Percentiles rank a stretch among this genome's conserved stretches.
These are phyloP conservation scores for Mycteria americana DNA, from an alignment of 2,797 vertebrate species.

Conservation along the genomic window DNA sequence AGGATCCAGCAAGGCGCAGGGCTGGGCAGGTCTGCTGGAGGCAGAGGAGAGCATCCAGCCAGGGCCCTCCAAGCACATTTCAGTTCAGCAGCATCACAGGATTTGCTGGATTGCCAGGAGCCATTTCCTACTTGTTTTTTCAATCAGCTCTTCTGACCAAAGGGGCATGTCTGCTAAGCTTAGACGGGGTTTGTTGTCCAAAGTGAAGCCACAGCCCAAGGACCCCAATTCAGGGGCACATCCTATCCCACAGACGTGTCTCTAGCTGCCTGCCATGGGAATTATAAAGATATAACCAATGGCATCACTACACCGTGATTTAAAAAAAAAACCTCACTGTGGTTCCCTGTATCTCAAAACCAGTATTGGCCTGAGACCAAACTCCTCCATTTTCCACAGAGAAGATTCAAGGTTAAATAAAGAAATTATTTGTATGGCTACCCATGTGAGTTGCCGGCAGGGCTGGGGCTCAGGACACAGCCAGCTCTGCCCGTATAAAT, in stretches of 20 bases:
- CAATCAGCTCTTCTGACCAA: background rate
- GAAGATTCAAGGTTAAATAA: background rate
- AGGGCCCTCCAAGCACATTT: rapidly evolving
- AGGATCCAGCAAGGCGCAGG: background rate
- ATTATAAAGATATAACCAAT: background rate
- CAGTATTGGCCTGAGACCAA: background rate
- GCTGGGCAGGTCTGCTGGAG: background rate
- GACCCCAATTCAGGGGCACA: background rate
- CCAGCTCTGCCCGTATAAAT: background rate
- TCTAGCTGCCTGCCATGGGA: background rate
- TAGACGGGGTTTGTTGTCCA: background rate
- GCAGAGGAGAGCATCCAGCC: background rate
- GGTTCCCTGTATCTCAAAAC: background rate
- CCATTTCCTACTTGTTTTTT: background rate
- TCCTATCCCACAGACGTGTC: rapidly evolving
- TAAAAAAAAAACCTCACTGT: background rate
- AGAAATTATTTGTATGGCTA: background rate
- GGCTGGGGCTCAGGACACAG: background rate
- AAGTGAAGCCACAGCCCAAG: background rate
- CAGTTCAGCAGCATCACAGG: background rate
- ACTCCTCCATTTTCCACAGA: background rate
- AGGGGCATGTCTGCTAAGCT: background rate
- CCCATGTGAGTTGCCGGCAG: background rate
- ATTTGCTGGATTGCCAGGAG: background rate
- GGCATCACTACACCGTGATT: background rate